These are phyloP conservation scores for Mythimna loreyi DNA, from an alignment of 2,888 invertebrate genomes.

Conservation along the genomic window DNA sequence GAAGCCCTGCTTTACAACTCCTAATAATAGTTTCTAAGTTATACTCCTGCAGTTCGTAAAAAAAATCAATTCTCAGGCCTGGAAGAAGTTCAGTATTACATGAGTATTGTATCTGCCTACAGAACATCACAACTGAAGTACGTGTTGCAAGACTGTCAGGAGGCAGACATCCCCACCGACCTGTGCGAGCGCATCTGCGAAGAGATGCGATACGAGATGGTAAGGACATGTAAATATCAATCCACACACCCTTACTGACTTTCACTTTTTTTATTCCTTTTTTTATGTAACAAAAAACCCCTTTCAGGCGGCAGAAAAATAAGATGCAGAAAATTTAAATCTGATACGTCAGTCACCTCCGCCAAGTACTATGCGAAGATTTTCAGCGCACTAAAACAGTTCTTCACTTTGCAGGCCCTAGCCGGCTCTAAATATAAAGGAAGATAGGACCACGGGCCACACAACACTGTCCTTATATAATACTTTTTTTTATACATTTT, in stretches of 20 bases:
- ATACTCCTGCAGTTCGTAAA: too few species aligned
- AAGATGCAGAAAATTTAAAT: conserved; percentile 87
- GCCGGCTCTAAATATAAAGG: conserved; percentile 88
- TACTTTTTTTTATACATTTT: conserved; percentile 46
- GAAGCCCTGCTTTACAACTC: too few species aligned
- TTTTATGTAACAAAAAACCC: conserved; percentile 75
- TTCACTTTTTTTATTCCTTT: conserved; percentile 68
- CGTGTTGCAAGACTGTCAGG: conserved; percentile 97
- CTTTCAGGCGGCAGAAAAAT: conserved; percentile 89
- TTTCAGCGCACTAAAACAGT: conserved; percentile 88
- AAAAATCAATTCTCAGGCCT: too few species aligned
- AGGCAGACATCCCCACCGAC: conserved; percentile 97
- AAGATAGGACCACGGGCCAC: conserved; percentile 74
- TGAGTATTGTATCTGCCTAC: conserved; percentile 28
- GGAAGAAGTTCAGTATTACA: not conserved
- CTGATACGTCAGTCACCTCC: conserved; percentile 85
- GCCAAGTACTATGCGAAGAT: conserved; percentile 88
- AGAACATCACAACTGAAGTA: conserved; percentile 96
- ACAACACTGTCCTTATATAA: conserved; percentile 53
- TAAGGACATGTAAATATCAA: conserved; percentile 91
- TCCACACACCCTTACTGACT: conserved; percentile 61
- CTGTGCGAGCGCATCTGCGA: conserved; percentile 96
- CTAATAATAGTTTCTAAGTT: not conserved
- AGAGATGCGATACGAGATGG: conserved; percentile 98
- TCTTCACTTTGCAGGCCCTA: conserved; percentile 89